Base-by-base conservation (phyloP, 2,113 vertebrate genomes). In the Tragulus kanchil region DNA sequence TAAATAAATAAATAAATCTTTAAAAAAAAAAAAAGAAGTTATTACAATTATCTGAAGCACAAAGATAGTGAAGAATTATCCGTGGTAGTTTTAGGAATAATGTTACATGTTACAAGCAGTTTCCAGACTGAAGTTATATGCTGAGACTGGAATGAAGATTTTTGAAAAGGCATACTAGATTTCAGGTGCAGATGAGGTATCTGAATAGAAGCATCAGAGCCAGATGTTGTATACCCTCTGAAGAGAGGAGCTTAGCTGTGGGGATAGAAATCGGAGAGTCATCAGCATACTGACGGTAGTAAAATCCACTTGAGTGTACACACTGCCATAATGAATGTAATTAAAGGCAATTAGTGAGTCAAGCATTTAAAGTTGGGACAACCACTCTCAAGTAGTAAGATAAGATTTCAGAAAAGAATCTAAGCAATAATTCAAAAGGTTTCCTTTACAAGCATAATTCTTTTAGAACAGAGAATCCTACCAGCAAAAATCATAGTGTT, bases 141-240 rank as follows among this genome's bases (percentile, higher is more conserved):
- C 21, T 83, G 8, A 89, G n/a, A n/a, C n/a, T n/a, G 31, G 93
- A 92, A 87, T 77, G 14, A 79, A 48, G 15, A 8, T 59, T 75
- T 71, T 89, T 71, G 8, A 82, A 65, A 95, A 61, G 31, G 23
- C 15, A 19, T 93, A 81, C 90, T 92, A 31, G 36, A 67, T 93
- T 88, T 90, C 42, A 92, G 16, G 56, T 71, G 56, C 56, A 52
- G 15, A 64, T 93, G 28, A 75, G 25, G 8, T 26, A 84, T 94
- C 52, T 73, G 36, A 85, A 48, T 56, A 82, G 56, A 78, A 86
- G 59, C 77, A 85, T 50, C 45, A 28, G 52, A 71, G n/a, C 5
- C 78, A 92, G 54, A 95, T 94, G 85, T 82, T 92, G 36, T n/a
- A 50, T 71, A 90, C 71, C 31, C 71, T 96, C 58, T 71, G 48